Evolutionary conservation across 2,113 vertebrate genomes (phyloP).

Genomic region (Chloropsis hardwickii): DNA sequence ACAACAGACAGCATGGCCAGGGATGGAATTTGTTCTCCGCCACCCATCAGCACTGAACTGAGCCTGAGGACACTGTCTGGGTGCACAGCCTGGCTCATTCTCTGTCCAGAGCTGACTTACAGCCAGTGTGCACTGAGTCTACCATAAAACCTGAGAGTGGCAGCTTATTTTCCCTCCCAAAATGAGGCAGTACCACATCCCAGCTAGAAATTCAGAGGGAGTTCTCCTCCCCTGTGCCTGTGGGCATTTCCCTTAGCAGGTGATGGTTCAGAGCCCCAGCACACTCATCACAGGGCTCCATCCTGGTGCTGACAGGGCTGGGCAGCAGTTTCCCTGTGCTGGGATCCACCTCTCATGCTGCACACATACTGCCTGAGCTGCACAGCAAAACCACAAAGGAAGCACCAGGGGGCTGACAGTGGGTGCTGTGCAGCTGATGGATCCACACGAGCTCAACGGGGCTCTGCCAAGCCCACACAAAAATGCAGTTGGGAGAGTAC

Average conservation of each 20-base stretch:
- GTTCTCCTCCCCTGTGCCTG: background rate
- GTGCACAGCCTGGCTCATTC: background rate
- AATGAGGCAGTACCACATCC: background rate
- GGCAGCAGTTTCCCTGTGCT: background rate
- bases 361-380: background rate
- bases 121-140: rapidly evolving
- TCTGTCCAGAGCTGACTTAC: background rate
- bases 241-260: background rate
- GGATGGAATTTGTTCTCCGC: background rate
- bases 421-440: background rate
- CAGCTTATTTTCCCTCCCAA: background rate
- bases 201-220: background rate
- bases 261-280: background rate
- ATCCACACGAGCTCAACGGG: background rate
- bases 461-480: background rate
- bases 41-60: background rate
- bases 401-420: background rate
- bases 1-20: background rate
- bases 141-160: background rate
- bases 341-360: background rate
- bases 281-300: background rate
- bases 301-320: background rate
- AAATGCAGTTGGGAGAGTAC: background rate
- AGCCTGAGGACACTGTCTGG: background rate
- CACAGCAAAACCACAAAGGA: background rate